A percentile compares a stretch with the other conserved stretches of the same genome.
Evolutionary conservation across 2,797 vertebrate species (phyloP).

Genomic region (Botia almorhae): DNA sequence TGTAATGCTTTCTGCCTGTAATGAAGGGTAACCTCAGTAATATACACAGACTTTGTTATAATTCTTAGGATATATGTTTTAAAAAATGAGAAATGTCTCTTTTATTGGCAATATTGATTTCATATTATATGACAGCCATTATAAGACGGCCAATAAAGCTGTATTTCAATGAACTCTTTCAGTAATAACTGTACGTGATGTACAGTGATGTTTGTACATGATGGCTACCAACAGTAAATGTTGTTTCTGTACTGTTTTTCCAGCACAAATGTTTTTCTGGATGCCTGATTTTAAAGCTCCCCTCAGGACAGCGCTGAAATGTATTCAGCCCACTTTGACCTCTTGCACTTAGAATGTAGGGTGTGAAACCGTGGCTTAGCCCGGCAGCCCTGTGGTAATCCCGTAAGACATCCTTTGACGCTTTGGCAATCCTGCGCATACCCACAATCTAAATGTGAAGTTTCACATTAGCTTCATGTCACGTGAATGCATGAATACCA

Average conservation of each 20-base stretch:
- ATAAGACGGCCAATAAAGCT: too few relatives aligned
- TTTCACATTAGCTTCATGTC: conserved; percentile 35
- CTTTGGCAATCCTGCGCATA: conserved; percentile 44
- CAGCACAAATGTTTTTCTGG: conserved; percentile 32
- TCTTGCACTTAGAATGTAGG: conserved; percentile 61
- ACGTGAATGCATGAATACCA: background rate
- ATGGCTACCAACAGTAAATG: conserved; percentile 62
- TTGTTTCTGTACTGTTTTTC: conserved; percentile 19
- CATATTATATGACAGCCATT: conserved; percentile 10
- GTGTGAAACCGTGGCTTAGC: conserved; percentile 64
- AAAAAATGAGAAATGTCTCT: conserved; percentile 17
- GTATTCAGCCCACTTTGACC: conserved; percentile 64
- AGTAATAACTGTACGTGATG: conserved; percentile 57
- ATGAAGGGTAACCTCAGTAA: conserved; percentile 5
- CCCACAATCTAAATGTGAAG: conserved; percentile 40
- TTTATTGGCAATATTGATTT: conserved; percentile 40
- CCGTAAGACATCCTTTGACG: conserved; percentile 60
- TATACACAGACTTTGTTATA: conserved; percentile 18
- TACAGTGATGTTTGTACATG: conserved; percentile 18
- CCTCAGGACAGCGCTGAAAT: conserved; percentile 63
- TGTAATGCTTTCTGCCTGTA: too few relatives aligned
- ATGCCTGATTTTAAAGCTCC: conserved; percentile 34
- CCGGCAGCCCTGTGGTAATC: conserved; percentile 59
- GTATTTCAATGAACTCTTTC: conserved; percentile 45
- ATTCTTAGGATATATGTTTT: conserved; percentile 39